phyloP scores from a whole-genome alignment of 2,888 invertebrate species.

The Cataglyphis rosenhaueri region DNA sequence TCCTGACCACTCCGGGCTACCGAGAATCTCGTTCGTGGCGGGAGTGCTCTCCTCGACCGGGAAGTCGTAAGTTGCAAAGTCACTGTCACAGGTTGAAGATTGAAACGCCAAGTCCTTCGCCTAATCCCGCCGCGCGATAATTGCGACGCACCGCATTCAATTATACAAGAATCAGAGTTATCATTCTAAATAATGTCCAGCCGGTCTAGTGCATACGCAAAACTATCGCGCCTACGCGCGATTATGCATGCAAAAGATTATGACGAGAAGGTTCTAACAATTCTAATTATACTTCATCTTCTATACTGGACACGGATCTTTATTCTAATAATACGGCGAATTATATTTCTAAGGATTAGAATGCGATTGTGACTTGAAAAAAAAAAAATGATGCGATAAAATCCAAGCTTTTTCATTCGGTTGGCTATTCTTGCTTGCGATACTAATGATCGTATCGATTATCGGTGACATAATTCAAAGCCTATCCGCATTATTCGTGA shows the following conservation, averaged over 20 bases:
- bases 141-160: slow-evolving; percentile 45
- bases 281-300: not conserved
- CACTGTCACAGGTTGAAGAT: slow-evolving; percentile 56
- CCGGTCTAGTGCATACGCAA: not conserved
- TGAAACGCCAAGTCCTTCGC: slow-evolving; percentile 42
- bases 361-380: not conserved
- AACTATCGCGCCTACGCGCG: slow-evolving; percentile 11
- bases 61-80: slow-evolving; percentile 52
- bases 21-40: slow-evolving; percentile 33
- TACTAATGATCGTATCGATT: slow-evolving; percentile 9
- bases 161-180: slow-evolving; percentile 44
- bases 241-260: slow-evolving; percentile 1
- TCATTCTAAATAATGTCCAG: slow-evolving; percentile 49
- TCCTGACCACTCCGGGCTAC: slow-evolving; percentile 17
- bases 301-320: not conserved
- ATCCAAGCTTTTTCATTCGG: not conserved
- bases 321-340: slow-evolving; percentile 1
- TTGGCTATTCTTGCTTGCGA: not conserved
- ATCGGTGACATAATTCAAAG: slow-evolving; percentile 3
- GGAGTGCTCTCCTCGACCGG: slow-evolving; percentile 43
- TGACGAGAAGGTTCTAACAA: not conserved
- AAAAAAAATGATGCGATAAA: not conserved
- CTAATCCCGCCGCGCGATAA: slow-evolving; percentile 52
- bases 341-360: not conserved
- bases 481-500: not conserved